Evolutionary conservation across 2,797 vertebrate species (phyloP).

Genomic region (Phrynocephalus forsythii): DNA sequence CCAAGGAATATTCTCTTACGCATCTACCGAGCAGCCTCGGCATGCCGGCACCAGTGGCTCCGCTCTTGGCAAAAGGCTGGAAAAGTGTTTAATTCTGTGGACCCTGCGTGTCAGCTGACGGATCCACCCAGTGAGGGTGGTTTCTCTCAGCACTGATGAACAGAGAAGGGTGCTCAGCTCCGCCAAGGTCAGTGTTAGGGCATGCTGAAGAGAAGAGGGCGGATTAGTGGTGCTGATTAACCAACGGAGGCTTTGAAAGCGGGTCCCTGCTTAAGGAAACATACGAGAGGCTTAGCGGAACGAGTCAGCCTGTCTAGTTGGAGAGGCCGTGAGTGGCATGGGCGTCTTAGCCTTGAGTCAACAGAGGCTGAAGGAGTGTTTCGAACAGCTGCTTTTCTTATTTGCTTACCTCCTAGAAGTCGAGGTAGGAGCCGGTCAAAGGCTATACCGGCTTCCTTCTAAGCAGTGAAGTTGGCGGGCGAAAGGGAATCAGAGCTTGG

Average conservation of each 20-base stretch:
- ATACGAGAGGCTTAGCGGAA: not conserved
- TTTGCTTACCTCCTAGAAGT: not conserved
- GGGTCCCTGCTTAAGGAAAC: not conserved
- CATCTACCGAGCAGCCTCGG: too few relatives aligned
- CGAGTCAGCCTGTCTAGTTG: not conserved
- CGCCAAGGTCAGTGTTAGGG: not conserved
- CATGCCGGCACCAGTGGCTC: too few relatives aligned
- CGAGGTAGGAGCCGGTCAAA: not conserved
- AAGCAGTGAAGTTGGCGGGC: too few relatives aligned
- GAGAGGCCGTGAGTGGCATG: not conserved
- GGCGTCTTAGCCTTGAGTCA: not conserved
- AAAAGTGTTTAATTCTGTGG: too few relatives aligned
- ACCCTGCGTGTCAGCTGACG: too few relatives aligned
- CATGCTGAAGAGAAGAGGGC: too few relatives aligned
- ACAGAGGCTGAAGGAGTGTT: constrained; percentile 8
- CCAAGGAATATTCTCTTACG: too few relatives aligned
- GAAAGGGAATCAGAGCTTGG: too few relatives aligned
- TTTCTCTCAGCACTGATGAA: too few relatives aligned
- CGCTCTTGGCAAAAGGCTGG: too few relatives aligned
- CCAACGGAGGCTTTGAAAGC: not conserved
- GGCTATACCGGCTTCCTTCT: not conserved
- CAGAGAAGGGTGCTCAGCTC: not conserved
- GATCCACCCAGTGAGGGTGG: too few relatives aligned
- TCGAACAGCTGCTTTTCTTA: not conserved
- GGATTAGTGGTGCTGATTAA: not conserved